Base-by-base conservation (phyloP, 2,113 vertebrate genomes). In the Coptodon bakossiorum region DNA sequence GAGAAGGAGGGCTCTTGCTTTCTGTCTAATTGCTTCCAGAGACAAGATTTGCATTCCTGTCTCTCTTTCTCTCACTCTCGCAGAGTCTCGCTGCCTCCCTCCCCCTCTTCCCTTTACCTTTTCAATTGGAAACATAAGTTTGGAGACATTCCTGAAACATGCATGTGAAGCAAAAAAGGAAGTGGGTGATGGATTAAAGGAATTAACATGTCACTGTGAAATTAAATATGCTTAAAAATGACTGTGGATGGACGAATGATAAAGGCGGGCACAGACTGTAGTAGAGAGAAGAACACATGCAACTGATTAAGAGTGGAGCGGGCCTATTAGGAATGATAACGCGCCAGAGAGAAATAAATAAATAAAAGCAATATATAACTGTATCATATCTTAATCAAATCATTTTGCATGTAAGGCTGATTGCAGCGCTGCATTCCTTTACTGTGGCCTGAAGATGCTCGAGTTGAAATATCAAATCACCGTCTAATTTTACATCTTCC, bases 21-120 rank as follows among this genome's bases (percentile, higher is more conserved):
- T 95, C 56, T 88, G 53, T 76, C 80, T 96, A 95, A 96, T 95
- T 84, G 86, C 85, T 96, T 95, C 95, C 95, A 95, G 95, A 95
- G 91, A 83, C 80, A 61, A 92, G 83, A 91, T 94, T 94, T 94
- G 83, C 92, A 94, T 94, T 94, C 93, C 91, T 52, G 90, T 71
- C 24, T 87, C n/a, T 83, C 11, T 27, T 48, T 89, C 38, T 56
- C 24, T 82, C 52, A 14, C 14, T 81, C 29, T 45, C 36, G 61
- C 61, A 7, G 61, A 13, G 34, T 84, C 48, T 83, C 7, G 17
- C 73, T 34, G 43, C 73, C 45, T 38, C 19, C 8, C 81, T 8
- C 8, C 53, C 68, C 40, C 3, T 22, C 5, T 31, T 11, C 81
- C n/a, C 43, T 63, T 90, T 91, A 90, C 85, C 83, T 89, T 93